Base-by-base conservation (phyloP, 2,797 vertebrate genomes). In the Rhodeus uyekii region DNA sequence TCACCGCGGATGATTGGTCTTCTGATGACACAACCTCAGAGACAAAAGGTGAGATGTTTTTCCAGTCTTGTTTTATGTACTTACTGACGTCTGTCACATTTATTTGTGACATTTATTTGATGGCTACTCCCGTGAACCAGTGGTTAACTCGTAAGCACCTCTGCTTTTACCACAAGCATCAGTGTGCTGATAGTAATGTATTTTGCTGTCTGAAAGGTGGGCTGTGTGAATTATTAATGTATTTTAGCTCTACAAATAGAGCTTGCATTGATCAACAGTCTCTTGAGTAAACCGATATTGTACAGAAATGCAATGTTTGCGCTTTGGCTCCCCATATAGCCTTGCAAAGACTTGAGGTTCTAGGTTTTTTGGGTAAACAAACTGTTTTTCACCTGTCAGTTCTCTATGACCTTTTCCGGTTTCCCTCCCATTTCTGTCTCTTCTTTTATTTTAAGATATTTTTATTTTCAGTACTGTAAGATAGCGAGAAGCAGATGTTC, bases 181-280 rank as follows among this genome's bases (percentile, higher is more conserved):
- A 29, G 53, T 60, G 53, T 48, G 80, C 82, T 63, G 81, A 74
- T 80, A 85, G 68, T 71, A 53, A 83, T 85, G 73, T 71, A 78
- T 82, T 80, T 73, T 83, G 85, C 77, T 80, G 80, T 67, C 69
- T 87, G 64, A 89, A 78, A 81, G 87, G 80, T 77, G 82, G 80
- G 80, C 76, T 80, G 55, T 78, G 27, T 92, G 73, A 91, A 91
- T 90, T 90, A 91, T 92, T 90, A 88, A 93, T 89, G 86, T 78
- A 58, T 79, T 86, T 64, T 86, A 86, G 85, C 88, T 89, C 89
- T 87, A 89, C 80, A 88, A 87, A 86, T 87, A 90, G 83, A 81
- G 80, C 81, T 80, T 73, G 84, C 75, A 89, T 90, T 90, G 88
- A 90, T 89, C 87, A 86, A 74, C 73, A 77, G 80, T 67, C 86